These are phyloP conservation scores for Brachionus koreanus DNA, from an alignment of 1,140 invertebrate species.

Conservation along the genomic window DNA sequence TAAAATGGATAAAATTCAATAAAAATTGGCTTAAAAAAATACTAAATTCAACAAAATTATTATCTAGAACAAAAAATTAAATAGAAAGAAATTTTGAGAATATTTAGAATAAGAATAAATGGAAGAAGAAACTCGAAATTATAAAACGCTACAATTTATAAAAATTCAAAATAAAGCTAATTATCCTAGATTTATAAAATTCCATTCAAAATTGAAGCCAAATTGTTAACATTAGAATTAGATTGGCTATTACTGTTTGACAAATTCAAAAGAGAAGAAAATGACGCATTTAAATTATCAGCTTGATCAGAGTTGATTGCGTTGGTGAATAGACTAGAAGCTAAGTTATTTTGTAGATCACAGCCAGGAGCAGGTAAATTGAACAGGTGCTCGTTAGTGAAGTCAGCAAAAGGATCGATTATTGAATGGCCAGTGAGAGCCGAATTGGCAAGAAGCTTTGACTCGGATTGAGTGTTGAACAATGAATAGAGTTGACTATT, in stretches of 20 bases:
- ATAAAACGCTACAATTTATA: conserved; percentile 16
- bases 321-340: background rate
- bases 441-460: background rate
- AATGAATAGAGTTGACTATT: background rate
- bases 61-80: conserved; percentile 9
- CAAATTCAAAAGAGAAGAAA: conserved; percentile 29
- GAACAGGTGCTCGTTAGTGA: background rate
- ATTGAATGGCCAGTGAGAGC: background rate
- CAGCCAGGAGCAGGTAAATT: background rate
- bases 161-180: background rate
- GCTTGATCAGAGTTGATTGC: background rate
- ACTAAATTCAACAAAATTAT: conserved; percentile 31
- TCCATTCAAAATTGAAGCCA: conserved; percentile 33
- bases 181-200: conserved; percentile 10
- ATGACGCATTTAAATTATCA: background rate
- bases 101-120: background rate
- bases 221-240: conserved; percentile 24
- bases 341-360: background rate
- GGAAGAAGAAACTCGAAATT: conserved; percentile 1
- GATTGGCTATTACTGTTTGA: conserved; percentile 1
- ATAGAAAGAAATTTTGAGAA: background rate
- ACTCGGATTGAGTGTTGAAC: background rate
- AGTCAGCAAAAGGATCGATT: background rate
- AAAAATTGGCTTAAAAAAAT: conserved; percentile 23
- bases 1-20: conserved; percentile 24